These are phyloP conservation scores for Nanger granti DNA, from an alignment of 2,113 vertebrate genomes.

Conservation along the genomic window DNA sequence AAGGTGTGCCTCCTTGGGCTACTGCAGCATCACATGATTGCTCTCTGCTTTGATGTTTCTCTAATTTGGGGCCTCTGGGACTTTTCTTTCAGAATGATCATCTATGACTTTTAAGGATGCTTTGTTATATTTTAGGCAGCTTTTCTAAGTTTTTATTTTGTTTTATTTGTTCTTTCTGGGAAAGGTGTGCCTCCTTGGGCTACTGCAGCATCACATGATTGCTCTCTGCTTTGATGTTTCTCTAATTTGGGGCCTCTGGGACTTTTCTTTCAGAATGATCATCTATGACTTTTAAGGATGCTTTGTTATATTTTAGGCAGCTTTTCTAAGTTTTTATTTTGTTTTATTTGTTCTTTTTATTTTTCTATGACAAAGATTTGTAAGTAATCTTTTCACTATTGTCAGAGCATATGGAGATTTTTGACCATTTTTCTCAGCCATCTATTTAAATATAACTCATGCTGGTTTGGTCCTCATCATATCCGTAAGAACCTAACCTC, in stretches of 20 bases:
- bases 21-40: too few relatives aligned
- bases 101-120: not conserved
- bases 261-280: not conserved
- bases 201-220: too few relatives aligned
- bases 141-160: not conserved
- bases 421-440: not conserved
- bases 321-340: not conserved
- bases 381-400: not conserved
- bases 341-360: not conserved
- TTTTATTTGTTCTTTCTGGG: not conserved
- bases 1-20: fast-evolving
- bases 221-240: not conserved
- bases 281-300: not conserved
- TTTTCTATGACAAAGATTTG: not conserved
- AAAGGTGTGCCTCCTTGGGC: fast-evolving
- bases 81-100: not conserved
- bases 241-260: not conserved
- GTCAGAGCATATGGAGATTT: not conserved
- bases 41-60: not conserved
- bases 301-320: not conserved
- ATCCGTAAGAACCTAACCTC: not conserved
- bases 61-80: not conserved
- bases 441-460: not conserved
- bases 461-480: not conserved
- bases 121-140: not conserved